Evolutionary conservation across 2,888 invertebrate genomes (phyloP), one percentile per base, ranked within the genome.

Genomic region (Masnerella sp.): DNA sequence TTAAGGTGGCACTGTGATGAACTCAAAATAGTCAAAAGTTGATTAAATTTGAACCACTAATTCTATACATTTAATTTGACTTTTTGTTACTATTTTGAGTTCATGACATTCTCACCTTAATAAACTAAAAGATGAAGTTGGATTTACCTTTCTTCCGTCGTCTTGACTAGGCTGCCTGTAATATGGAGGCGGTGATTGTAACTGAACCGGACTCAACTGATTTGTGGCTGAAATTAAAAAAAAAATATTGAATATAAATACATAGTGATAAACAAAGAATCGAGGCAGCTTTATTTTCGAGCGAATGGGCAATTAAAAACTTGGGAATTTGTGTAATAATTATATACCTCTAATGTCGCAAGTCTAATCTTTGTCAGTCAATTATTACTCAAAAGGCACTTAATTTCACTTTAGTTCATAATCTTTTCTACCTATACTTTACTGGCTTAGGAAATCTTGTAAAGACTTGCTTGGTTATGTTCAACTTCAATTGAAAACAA

Each of bases 111-210:
- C 1, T 28, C n/a, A 7, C 28, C n/a, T 7, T 4, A 40, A 28
- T 52, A 17, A 52, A 36, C 14, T 14, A 15, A 52, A 52, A 28
- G 9, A 14, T 28, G 14, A 14, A 54, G 0, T 38, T 4, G 47
- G 12, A 59, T 80, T 82, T 81, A 88, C 88, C 83, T 95, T 95
- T 79, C 90, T 89, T 69, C 90, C 89, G 76, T 90, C 90, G 76
- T 90, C 90, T 81, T 87, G 88, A 82, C 89, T 89, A 76, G 88
- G 85, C 79, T 89, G 89, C 59, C 90, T 85, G 78, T 89, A 90
- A 82, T 88, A 90, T 61, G 89, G 88, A 64, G 90, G 88, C 68
- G 90, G 88, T 78, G 90, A 89, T 78, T 89, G 89, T 78, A 90
- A 88, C 77, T 90, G 90, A 56, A 90, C 89, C 25, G 90, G 90